phyloP scores from a whole-genome alignment of 2,113 vertebrate species.

The Podilymbus podiceps region DNA sequence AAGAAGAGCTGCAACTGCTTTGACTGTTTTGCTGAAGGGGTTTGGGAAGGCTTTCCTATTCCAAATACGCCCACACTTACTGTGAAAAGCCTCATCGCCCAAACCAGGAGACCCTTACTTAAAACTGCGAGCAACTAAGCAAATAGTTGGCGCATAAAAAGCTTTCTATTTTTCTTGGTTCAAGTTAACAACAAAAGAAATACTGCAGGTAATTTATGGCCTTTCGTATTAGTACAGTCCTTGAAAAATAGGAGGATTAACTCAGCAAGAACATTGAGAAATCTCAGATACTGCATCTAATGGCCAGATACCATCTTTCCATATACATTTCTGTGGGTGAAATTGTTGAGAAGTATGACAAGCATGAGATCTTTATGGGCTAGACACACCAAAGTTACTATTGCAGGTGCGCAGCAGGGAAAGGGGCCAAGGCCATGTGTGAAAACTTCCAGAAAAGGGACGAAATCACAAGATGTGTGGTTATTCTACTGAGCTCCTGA shows the following conservation, averaged over 20 bases:
- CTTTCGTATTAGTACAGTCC: neutral
- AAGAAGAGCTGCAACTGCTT: neutral
- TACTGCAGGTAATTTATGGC: neutral
- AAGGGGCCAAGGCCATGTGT: accelerated
- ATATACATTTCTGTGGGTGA: neutral
- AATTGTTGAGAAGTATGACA: neutral
- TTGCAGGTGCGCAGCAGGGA: neutral
- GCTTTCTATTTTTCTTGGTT: neutral
- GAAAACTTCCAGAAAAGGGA: neutral
- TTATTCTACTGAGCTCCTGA: neutral
- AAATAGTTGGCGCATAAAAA: neutral
- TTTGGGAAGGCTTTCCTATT: neutral
- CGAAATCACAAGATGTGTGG: neutral
- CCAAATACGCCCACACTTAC: neutral
- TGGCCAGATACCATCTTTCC: neutral
- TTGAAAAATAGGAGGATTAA: neutral
- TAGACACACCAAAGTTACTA: neutral
- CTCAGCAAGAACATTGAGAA: neutral
- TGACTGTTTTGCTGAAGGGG: neutral
- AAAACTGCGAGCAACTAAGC: neutral
- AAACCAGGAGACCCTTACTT: neutral
- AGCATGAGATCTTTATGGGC: neutral
- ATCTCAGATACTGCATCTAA: neutral
- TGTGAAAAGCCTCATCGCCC: neutral
- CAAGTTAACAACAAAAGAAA: neutral